Evolutionary conservation across 1,140 invertebrate species (phyloP), one percentile per base, ranked within the genome.

Genomic region (Pectinophora gossypiella): DNA sequence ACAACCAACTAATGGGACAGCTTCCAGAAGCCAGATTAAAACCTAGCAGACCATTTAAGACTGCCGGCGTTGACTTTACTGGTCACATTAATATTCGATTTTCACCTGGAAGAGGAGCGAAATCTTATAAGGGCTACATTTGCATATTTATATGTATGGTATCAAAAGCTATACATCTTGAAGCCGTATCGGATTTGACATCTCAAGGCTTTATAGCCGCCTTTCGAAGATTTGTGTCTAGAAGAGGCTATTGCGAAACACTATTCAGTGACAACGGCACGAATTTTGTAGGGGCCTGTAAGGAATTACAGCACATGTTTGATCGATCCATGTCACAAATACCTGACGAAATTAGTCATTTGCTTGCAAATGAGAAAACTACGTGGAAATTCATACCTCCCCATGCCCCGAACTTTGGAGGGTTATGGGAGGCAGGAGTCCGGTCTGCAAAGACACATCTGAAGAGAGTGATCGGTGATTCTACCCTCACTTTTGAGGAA

Each of bases 31-130:
- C 43, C 12, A 40, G 70, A 48, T 61, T 87, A 3, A 16, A 45
- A 13, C 59, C 61, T 16, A 42, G 65, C 0, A 38, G 43, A 1
- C 59, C 77, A 0, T 88, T 88, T 56, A 10, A n/a, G 6, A 51
- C 63, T 12, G 46, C 51, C 4, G 81, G 84, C 1, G 48, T 82
- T 0, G 85, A 88, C 60, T 87, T 59, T 59, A 63, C 68, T 0
- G 81, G 84, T 0, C 80, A 32, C 9, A 82, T 1, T 65, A 56
- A 69, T 4, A 27, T 51, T 12, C 50, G 72, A 21, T 23, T 20
- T 7, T 20, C 36, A 16, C 40, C 40, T 12, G 48, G 48, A 4
- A 15, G 48, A 15, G 48, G 48, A 15, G 19, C 40, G n/a, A 15
- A 42, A n/a, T 32, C 48, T 5, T 10, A n/a, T 16, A 50, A 52